These are phyloP conservation scores for Philhelius pedissequus DNA, from an alignment of 2,888 invertebrate genomes.

Conservation along the genomic window DNA sequence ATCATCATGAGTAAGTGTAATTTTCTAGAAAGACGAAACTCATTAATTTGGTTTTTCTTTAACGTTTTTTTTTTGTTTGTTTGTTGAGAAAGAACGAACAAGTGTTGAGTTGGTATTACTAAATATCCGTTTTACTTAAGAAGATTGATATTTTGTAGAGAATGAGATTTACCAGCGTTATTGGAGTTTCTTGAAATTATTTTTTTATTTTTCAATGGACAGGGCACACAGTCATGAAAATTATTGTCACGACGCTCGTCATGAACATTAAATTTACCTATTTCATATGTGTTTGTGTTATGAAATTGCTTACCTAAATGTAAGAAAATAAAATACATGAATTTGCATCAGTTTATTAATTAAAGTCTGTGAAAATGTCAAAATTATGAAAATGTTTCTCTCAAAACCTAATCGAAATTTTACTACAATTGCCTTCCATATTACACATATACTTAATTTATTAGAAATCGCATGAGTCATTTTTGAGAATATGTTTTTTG, in stretches of 20 bases:
- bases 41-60: constrained; percentile 35
- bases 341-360: too few relatives aligned
- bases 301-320: too few relatives aligned
- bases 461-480: too few relatives aligned
- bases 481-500: too few relatives aligned
- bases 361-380: too few relatives aligned
- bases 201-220: not conserved
- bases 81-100: not conserved
- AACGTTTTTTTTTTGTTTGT: not conserved
- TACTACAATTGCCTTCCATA: too few relatives aligned
- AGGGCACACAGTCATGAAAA: not conserved
- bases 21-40: constrained; percentile 53
- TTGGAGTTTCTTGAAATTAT: not conserved
- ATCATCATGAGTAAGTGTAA: constrained; percentile 49
- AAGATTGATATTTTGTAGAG: not conserved
- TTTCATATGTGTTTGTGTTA: not conserved
- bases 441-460: too few relatives aligned
- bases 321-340: too few relatives aligned
- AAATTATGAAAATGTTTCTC: too few relatives aligned
- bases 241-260: not conserved
- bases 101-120: constrained; percentile 12
- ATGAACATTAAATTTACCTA: not conserved
- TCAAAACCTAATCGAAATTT: too few relatives aligned
- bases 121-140: not conserved
- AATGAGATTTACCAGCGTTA: not conserved